phyloP scores from a whole-genome alignment of 1,140 invertebrate species.

The Penaeus chinensis region DNA sequence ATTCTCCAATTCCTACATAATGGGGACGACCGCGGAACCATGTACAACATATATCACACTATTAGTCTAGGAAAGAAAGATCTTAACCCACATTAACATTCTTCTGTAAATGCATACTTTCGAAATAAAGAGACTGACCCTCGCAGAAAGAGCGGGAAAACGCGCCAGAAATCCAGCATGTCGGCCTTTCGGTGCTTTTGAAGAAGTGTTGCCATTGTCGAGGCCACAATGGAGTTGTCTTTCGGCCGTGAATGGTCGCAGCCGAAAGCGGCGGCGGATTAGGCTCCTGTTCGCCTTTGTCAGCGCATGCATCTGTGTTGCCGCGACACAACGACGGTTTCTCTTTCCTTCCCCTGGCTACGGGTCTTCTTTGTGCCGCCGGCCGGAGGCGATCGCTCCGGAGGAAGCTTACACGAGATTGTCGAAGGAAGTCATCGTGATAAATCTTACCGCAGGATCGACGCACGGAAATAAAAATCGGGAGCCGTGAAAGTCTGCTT shows the following conservation, averaged over 20 bases:
- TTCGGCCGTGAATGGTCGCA: constrained; percentile 50
- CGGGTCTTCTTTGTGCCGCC: background rate
- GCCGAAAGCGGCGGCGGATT: constrained; percentile 10
- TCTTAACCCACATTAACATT: too few relatives aligned
- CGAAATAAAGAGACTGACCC: constrained; percentile 9
- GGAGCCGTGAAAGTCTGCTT: too few relatives aligned
- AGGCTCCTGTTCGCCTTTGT: constrained; percentile 24
- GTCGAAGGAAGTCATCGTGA: too few relatives aligned
- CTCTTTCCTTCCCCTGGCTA: constrained; percentile 1
- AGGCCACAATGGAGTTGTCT: constrained; percentile 53
- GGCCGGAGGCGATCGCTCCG: constrained; percentile 1
- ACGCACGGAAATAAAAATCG: too few relatives aligned
- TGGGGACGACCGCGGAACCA: too few relatives aligned
- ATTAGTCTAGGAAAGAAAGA: too few relatives aligned
- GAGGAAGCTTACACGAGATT: too few relatives aligned
- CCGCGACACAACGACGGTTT: background rate
- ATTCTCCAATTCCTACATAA: too few relatives aligned
- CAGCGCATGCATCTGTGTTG: background rate
- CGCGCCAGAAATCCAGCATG: constrained; percentile 29
- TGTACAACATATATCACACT: too few relatives aligned
- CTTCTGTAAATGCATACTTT: background rate
- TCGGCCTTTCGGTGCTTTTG: constrained; percentile 56
- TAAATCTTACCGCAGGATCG: too few relatives aligned
- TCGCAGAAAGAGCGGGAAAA: constrained; percentile 8
- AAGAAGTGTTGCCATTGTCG: constrained; percentile 49